Percentiles rank a stretch among this genome's conserved stretches.
Evolutionary conservation across 2,888 invertebrate genomes (phyloP).

Genomic region (Mesoligia furuncula): DNA sequence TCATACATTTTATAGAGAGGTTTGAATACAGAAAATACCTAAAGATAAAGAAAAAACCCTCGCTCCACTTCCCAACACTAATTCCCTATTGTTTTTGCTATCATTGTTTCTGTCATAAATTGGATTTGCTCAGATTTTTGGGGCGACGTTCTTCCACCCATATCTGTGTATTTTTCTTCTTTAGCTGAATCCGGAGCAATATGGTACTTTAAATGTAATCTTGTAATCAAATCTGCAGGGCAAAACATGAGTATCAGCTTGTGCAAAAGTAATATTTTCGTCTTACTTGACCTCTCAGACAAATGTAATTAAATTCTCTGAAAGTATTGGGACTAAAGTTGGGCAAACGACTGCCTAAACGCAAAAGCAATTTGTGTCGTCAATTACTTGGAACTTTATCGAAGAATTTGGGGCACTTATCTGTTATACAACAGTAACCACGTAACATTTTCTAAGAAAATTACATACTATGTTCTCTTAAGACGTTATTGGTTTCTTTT

Average conservation of each 20-base stretch:
- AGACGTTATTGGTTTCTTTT: constrained; percentile 33
- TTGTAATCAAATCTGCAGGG: constrained; percentile 69
- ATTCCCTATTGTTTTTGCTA: constrained; percentile 41
- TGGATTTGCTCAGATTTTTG: constrained; percentile 37
- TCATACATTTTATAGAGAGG: constrained; percentile 6
- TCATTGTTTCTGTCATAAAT: constrained; percentile 50
- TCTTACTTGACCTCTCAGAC: constrained; percentile 67
- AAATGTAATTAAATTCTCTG: constrained; percentile 78
- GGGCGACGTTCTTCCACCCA: constrained; percentile 18
- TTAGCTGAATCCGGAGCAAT: constrained; percentile 26
- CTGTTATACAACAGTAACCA: constrained; percentile 16
- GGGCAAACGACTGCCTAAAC: constrained; percentile 40
- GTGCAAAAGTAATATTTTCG: constrained; percentile 72
- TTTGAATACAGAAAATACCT: constrained; percentile 15
- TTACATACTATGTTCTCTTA: constrained; percentile 11
- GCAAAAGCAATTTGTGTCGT: constrained; percentile 55
- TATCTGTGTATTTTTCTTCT: constrained; percentile 36
- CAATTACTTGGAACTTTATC: constrained; percentile 53
- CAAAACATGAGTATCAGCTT: constrained; percentile 68
- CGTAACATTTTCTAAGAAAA: constrained; percentile 26
- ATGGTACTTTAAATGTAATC: constrained; percentile 65
- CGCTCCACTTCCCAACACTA: constrained; percentile 22
- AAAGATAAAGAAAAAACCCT: neutral
- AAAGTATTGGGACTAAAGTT: constrained; percentile 64
- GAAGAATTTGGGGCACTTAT: constrained; percentile 33